Evolutionary conservation across 2,888 invertebrate genomes (phyloP).

Genomic region (Serrognathus titanus): DNA sequence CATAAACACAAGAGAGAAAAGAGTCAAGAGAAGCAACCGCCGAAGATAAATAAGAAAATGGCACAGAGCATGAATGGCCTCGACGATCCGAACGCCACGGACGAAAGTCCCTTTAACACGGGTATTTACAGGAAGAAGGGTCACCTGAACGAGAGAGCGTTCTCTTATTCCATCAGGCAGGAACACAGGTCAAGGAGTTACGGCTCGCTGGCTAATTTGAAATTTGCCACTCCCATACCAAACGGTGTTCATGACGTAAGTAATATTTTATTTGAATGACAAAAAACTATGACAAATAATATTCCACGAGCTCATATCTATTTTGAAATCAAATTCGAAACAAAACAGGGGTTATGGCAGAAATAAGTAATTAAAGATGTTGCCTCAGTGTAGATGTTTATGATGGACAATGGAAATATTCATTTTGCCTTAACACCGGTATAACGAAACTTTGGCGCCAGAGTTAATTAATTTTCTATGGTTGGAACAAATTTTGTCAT

Average conservation of each 20-base stretch:
- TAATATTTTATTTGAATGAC: conserved; percentile 2
- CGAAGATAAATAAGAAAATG: conserved; percentile 57
- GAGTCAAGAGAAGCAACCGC: conserved; percentile 48
- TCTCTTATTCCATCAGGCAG: conserved; percentile 90
- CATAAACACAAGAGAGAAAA: conserved; percentile 21
- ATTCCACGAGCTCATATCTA: no score
- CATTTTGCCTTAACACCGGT: no score
- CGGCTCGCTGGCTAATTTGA: conserved; percentile 85
- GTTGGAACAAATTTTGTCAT: no score
- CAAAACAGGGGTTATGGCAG: no score
- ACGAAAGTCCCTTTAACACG: conserved; percentile 66
- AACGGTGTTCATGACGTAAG: conserved; percentile 48
- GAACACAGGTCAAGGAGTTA: conserved; percentile 91
- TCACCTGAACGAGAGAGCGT: conserved; percentile 88
- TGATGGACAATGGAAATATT: no score
- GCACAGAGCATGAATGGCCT: conserved; percentile 67
- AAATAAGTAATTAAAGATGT: no score
- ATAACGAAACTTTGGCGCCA: no score
- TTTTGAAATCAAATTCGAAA: no score
- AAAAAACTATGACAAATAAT: no score
- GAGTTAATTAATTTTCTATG: no score
- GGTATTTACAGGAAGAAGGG: conserved; percentile 90
- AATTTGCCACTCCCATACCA: conserved; percentile 73
- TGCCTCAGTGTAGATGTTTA: no score
- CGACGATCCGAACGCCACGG: conserved; percentile 50